Evolutionary conservation across 2,113 vertebrate species (phyloP), one percentile per base, ranked within the genome.

Genomic region (Anarrhichthys ocellatus): DNA sequence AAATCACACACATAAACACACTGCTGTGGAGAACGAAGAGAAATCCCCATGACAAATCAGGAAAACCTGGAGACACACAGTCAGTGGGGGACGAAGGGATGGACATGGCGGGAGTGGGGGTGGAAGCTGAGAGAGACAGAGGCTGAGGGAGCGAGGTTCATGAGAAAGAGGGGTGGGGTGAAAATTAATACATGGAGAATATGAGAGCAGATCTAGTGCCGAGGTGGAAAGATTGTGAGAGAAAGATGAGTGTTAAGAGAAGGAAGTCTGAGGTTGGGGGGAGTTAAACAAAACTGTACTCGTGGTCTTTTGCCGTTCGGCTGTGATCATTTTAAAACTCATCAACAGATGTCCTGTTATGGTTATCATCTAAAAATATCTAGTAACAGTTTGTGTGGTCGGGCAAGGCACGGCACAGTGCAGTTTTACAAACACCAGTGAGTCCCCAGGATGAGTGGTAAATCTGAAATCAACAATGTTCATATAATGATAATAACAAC

Each of bases 1-100:
- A 69, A 73, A 52, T 54, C 65, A 69, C 71, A 81, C 71, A 82
- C 73, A 56, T 36, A 80, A 61, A 77, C 71, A 85, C 69, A 74
- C 77, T 73, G 36, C 68, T 56, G 50, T 9, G 10, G 61, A 71
- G 38, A 64, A 70, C 29, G 24, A 82, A 48, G 76, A 71, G 76
- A 92, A 95, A 94, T 93, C 93, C 76, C 93, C 90, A 89, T 95
- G 94, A 95, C 94, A 87, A 94, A 94, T 95, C 90, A 87, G 75
- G 64, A 73, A 78, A 84, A 91, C 82, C 92, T 82, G 87, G 82
- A 93, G 92, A 94, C 92, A 86, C 87, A 18, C 82, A 85, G 89
- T 84, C 85, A 84, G 83, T 89, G 89, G 89, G 92, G 71, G 83
- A 83, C 56, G 61, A 62, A 85, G 73, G 58, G 82, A 84, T 81